Percentiles rank a stretch among this genome's conserved stretches.
Conservation (phyloP, 2,113 vertebrate genomes). For the Zeus faber region DNA sequence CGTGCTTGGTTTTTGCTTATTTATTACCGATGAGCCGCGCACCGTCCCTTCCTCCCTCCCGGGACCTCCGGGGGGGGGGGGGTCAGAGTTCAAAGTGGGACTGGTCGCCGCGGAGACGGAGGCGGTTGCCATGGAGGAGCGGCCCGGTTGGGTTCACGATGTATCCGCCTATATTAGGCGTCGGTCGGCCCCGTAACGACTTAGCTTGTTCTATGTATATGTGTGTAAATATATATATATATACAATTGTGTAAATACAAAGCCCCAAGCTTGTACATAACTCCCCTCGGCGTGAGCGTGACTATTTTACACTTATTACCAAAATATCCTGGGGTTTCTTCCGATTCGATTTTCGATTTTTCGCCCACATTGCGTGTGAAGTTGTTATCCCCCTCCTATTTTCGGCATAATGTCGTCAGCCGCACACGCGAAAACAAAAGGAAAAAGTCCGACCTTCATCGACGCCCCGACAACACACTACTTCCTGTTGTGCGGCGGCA, state of each 20-base stretch:
- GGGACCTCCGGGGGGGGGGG: slow-evolving; percentile 4
- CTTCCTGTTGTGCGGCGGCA: too few species aligned
- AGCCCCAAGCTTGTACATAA: slow-evolving; percentile 61
- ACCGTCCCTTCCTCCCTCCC: not conserved
- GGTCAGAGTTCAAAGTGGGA: slow-evolving; percentile 27
- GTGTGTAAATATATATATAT: slow-evolving; percentile 67
- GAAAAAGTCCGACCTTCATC: too few species aligned
- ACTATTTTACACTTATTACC: slow-evolving; percentile 60
- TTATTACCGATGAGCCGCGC: slow-evolving; percentile 12
- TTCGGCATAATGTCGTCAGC: too few species aligned
- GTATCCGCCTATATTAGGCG: slow-evolving; percentile 72
- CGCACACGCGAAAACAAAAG: too few species aligned
- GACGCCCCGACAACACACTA: too few species aligned
- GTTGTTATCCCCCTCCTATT: too few species aligned
- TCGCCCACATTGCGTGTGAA: too few species aligned
- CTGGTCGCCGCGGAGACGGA: slow-evolving; percentile 40
- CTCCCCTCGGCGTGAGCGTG: slow-evolving; percentile 46
- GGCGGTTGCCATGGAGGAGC: slow-evolving; percentile 33
- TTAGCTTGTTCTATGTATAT: slow-evolving; percentile 34
- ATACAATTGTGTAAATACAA: too few species aligned
- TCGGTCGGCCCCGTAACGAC: slow-evolving; percentile 44
- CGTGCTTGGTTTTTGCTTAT: slow-evolving; percentile 12
- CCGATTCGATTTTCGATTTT: slow-evolving; percentile 11
- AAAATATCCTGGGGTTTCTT: slow-evolving; percentile 28
- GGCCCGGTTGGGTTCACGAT: slow-evolving; percentile 41